Percentiles rank a stretch among this genome's conserved stretches.
phyloP scores from a whole-genome alignment of 2,797 vertebrate species.

The Alauda arvensis region DNA sequence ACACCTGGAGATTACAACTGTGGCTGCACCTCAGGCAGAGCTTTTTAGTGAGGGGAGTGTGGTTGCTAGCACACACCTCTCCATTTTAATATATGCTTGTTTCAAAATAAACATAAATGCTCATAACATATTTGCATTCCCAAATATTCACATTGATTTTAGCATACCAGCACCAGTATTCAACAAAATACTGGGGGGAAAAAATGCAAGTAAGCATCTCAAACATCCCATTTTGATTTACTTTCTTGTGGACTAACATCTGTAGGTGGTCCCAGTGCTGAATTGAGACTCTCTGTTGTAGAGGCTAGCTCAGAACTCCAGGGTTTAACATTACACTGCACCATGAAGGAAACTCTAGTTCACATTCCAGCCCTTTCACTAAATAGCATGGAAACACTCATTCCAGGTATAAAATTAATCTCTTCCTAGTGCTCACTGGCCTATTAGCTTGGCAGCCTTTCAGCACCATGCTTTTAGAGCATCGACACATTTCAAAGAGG shows the following conservation, averaged over 20 bases:
- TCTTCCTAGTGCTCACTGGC: conserved; percentile 34
- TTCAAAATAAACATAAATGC: conserved; percentile 1
- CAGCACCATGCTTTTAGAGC: conserved; percentile 23
- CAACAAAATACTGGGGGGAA: background rate
- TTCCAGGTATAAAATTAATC: conserved; percentile 49
- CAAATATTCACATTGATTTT: conserved; percentile 16
- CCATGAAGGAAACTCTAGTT: background rate
- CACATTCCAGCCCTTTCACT: conserved; percentile 19
- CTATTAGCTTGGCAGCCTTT: conserved; percentile 41
- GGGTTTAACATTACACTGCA: background rate
- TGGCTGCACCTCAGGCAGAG: background rate
- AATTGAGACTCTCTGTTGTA: background rate
- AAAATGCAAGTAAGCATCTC: background rate
- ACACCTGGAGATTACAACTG: background rate
- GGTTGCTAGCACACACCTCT: background rate
- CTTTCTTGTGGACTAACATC: background rate
- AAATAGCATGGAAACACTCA: conserved; percentile 13
- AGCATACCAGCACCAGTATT: background rate
- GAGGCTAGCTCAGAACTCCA: background rate
- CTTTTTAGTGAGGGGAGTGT: background rate
- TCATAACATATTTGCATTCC: conserved; percentile 1
- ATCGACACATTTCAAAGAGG: conserved; percentile 1
- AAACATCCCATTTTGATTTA: background rate
- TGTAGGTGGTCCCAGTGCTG: background rate
- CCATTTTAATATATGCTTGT: background rate